phyloP scores from a whole-genome alignment of 2,888 invertebrate genomes.

The Ochropleura leucogaster region DNA sequence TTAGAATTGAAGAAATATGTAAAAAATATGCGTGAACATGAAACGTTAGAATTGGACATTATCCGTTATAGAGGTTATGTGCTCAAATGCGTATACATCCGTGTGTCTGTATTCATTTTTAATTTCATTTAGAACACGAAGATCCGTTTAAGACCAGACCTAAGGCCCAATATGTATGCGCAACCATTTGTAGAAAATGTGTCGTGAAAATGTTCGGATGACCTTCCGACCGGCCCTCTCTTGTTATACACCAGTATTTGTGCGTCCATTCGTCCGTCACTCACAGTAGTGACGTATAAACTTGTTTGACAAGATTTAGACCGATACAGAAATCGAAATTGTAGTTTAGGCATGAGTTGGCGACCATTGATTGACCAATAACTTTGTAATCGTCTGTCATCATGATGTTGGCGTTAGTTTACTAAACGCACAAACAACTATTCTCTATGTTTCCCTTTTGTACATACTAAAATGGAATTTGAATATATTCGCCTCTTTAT shows the following conservation, averaged over 20 bases:
- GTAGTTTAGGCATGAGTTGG: conserved; percentile 24
- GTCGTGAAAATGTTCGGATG: conserved; percentile 23
- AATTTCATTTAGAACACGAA: conserved; percentile 35
- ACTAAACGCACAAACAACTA: conserved; percentile 2
- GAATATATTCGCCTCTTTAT: background rate
- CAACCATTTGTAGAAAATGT: conserved; percentile 15
- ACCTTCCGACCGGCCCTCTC: conserved; percentile 17
- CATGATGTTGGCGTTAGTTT: conserved; percentile 10
- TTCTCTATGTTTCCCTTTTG: background rate
- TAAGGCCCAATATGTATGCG: conserved; percentile 3
- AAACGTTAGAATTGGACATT: no score
- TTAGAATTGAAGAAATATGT: background rate
- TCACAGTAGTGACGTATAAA: conserved; percentile 29
- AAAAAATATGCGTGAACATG: no score
- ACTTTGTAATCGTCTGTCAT: conserved; percentile 11
- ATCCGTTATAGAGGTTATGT: conserved; percentile 13
- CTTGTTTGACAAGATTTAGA: conserved; percentile 48
- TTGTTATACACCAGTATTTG: conserved; percentile 5
- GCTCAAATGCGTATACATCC: conserved; percentile 16
- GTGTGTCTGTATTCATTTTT: conserved; percentile 39
- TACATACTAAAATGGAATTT: background rate
- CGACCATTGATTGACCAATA: conserved; percentile 23
- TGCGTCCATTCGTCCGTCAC: conserved; percentile 11
- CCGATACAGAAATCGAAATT: conserved; percentile 43
- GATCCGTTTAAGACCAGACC: background rate